A percentile compares a stretch with the other conserved stretches of the same genome.
Conservation (phyloP, 2,113 vertebrate species). For the Ranitomeya imitator region DNA sequence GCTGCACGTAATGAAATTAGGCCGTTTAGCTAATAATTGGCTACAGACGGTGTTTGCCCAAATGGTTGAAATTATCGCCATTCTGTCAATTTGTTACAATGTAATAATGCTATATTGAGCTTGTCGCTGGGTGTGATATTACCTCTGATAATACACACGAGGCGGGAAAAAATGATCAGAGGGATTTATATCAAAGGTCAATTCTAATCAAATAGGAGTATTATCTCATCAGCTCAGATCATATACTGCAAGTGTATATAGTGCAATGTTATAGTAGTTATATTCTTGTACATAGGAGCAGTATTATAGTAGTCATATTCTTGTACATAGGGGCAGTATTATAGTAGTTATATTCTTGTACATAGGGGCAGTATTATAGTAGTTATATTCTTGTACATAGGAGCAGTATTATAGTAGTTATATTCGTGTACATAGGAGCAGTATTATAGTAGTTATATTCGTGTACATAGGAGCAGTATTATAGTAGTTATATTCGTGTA, state of each 20-base stretch:
- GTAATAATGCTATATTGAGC: neutral
- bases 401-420: neutral
- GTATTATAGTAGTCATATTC: constrained; percentile 2
- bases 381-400: neutral
- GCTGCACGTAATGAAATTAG: constrained; percentile 10
- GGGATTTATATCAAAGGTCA: neutral
- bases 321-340: too few relatives aligned
- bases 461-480: neutral
- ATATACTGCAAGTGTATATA: neutral
- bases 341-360: too few relatives aligned
- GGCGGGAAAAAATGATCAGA: neutral
- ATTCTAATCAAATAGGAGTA: neutral
- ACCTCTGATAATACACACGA: neutral
- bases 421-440: neutral
- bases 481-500: neutral
- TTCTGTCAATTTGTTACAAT: neutral
- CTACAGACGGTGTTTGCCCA: neutral
- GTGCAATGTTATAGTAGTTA: neutral
- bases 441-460: constrained; percentile 10
- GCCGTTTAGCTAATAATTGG: constrained; percentile 13
- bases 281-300: neutral
- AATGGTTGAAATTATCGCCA: constrained; percentile 7
- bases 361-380: neutral
- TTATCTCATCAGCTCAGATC: neutral
- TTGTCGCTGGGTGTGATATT: neutral